Evolutionary conservation across 2,888 invertebrate genomes (phyloP), one percentile per base, ranked within the genome.

Genomic region (Uloborus plumipes): DNA sequence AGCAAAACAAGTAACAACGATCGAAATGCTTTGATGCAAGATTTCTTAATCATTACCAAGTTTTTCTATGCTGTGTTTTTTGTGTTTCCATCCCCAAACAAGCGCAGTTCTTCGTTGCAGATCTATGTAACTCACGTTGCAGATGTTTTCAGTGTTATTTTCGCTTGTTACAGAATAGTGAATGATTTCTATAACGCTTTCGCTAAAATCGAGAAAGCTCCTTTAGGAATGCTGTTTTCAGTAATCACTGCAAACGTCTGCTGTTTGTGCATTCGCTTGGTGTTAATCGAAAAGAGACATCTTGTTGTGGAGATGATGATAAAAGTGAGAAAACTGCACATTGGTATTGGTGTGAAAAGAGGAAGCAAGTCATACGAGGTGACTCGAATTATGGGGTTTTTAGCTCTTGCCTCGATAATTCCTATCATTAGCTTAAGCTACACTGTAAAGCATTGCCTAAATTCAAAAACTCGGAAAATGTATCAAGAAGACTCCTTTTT

Each of bases 11-110:
- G 39, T 39, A 39, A 39, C 39, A 39, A 39, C 1, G 4, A 26
- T 26, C 26, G 26, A 26, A 39, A 39, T 11, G 39, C 9, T 39
- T 39, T 39, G 39, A 39, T 39, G 39, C 39, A 70, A 26, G 55
- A 70, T 39, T 47, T 70, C 14, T n/a, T 20, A 0, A 53, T 70
- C 13, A 51, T 77, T 9, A 55, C 53, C 6, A 70, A 55, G 47
- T 18, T 62, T 22, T 77, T 77, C 51, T 77, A 77, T 26, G 49
- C 26, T 13, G 77, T 77, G 4, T 64, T 70, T 39, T 77, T 77
- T 64, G 18, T 77, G 16, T 70, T 77, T 22, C 69, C 69, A 6
- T 39, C 53, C 26, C 53, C 53, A 16, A 22, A 55, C 2, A 64
- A 62, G 26, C 18, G 16, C 1, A 47, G 6, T 0, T 31, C 31